Base-by-base conservation (phyloP, 2,113 vertebrate species). In the Carassius auratus region DNA sequence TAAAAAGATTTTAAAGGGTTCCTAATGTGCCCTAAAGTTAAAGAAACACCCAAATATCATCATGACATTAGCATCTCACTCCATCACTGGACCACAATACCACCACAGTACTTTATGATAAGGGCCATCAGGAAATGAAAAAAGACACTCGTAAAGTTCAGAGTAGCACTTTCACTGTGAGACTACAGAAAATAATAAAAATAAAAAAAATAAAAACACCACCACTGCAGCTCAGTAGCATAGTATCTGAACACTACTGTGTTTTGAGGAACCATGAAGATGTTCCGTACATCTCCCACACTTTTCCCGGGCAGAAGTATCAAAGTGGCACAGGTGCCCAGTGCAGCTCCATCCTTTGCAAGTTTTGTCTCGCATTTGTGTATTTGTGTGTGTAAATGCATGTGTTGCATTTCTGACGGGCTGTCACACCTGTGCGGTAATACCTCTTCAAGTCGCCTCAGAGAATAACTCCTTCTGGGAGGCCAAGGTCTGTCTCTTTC, bases 401-500 rank as follows among this genome's bases (percentile, higher is more conserved):
- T 1, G 23, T 26, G 33, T 5, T 36, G 62, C 14, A 9, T 73
- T 26, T 57, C 14, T 71, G 76, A 71, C 10, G 21, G 48, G 62
- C 76, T 81, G 84, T 81, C 84, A 80, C 66, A 57, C 68, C 66
- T 78, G 30, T 13, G 73, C 71, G 52, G 23, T 30, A 17, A 74
- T 59, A 84, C 77, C 55, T 66, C 74, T 78, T 77, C 76, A 64
- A 61, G 61, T 68, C 45, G 30, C 78, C 55, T 59, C 83, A 33
- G 82, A 77, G 55, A 74, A 33, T 26, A 74, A 66, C 76, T 50
- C 78, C 85, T 66, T 85, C 42, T 15, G 79, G 74, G 85, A 86
- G 85, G 84, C 73, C 86, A 71, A 80, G 71, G 86, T 81, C 86
- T 76, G 64, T 45, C 48, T 76, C 73, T 87, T 90, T 89, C 52